Evolutionary conservation across 1,140 invertebrate genomes (phyloP).

Genomic region (Procambarus clarkii): DNA sequence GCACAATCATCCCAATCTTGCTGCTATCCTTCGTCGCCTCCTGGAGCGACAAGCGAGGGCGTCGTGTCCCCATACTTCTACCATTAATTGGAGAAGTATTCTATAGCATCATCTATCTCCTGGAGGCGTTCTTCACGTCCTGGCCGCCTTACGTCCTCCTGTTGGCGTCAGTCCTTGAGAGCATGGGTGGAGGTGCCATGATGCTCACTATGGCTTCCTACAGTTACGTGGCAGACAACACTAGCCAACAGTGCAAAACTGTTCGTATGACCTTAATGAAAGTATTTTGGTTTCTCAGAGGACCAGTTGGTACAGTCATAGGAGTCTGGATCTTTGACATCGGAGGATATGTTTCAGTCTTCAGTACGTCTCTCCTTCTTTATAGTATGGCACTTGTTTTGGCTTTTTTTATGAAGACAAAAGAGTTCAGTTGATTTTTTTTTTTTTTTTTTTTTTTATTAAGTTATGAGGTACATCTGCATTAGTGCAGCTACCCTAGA

Average conservation of each 20-base stretch:
- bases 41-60: slow-evolving; percentile 37
- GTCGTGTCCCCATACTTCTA: neutral
- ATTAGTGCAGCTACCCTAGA: too few relatives aligned
- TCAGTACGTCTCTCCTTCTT: neutral
- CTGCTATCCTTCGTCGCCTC: slow-evolving; percentile 25
- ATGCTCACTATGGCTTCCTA: slow-evolving; percentile 42
- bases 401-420: neutral
- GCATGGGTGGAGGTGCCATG: slow-evolving; percentile 17
- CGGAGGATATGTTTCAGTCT: slow-evolving; percentile 17
- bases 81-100: slow-evolving; percentile 16
- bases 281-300: slow-evolving; percentile 3
- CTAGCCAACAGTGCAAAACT: neutral
- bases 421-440: neutral
- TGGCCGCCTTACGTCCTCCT: slow-evolving; percentile 29
- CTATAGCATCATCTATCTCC: neutral
- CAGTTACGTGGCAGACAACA: slow-evolving; percentile 47
- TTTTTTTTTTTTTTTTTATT: too few relatives aligned
- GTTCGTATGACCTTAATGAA: slow-evolving; percentile 25
- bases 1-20: neutral
- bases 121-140: slow-evolving; percentile 8
- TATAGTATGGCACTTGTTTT: neutral
- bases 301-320: slow-evolving; percentile 14
- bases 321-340: neutral
- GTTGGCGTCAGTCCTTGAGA: slow-evolving; percentile 14
- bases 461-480: too few relatives aligned